Base-by-base conservation (phyloP, 1,140 invertebrate species). In the Bombus ignitus region DNA sequence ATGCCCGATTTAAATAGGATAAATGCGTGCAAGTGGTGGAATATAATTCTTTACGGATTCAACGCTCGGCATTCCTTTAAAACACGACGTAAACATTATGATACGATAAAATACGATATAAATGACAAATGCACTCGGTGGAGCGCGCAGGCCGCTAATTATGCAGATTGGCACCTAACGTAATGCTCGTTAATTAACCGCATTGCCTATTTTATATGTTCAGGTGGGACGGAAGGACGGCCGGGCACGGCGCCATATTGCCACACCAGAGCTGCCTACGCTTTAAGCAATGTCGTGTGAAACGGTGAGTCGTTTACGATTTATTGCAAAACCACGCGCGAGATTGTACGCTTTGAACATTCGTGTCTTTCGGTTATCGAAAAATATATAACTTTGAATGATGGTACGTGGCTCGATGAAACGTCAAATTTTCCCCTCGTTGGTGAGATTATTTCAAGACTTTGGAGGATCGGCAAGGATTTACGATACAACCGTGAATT, bases 111-210 rank as follows among this genome's bases (percentile, higher is more conserved):
- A 37, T 32, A 88, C 87, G 75, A 87, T 88, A 83, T 81, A 90
- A 90, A 92, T 91, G 92, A 92, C 81, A 90, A 92, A 92, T 91
- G 90, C 86, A 87, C 86, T 89, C 78, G 88, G 57, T 85, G 82
- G 74, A 82, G 87, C 77, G 87, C 89, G 86, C 89, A 85, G 88
- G 87, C 82, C 86, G 86, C 89, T 91, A 92, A 92, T 92, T 92
- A 93, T 93, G 92, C 91, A 93, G 90, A 93, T 92, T 92, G 90
- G 82, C 88, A 88, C 89, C 92, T 92, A 92, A 92, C 91, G 90
- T 92, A 92, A 92, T 90, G 88, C 88, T 87, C 90, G 91, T 92
- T 93, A 93, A 93, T 93, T 92, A 92, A 92, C 91, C 92, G 90
- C 89, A 91, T 90, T 90, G 91, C 91, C 89, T 87, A 89, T 88